Base-by-base conservation (phyloP, 2,888 invertebrate species). In the Leptinotarsa tumamoca region DNA sequence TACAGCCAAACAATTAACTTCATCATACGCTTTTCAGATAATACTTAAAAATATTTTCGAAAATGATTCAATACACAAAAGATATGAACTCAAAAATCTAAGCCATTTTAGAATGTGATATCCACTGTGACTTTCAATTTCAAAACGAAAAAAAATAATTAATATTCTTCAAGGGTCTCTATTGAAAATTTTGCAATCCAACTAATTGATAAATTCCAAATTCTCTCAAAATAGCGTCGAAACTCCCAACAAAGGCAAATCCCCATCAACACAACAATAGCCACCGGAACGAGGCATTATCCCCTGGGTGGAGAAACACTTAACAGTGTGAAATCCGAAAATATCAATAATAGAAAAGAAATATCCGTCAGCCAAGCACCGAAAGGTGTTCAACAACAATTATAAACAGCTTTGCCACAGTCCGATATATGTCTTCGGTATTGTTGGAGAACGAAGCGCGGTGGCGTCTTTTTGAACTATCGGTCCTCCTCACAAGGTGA, bases 391-490 rank as follows among this genome's bases (percentile, higher is more conserved):
- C 82, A 79, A 81, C 80, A 82, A 80, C 82, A 80, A 80, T 81
- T 79, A 80, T 80, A 82, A 82, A 81, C 79, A 80, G 79, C 79
- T 81, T 78, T 80, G 76, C 71, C 78, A 75, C 70, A 78, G 78
- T 73, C 79, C 79, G 79, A 77, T 79, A 78, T 78, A 78, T 75
- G 78, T 78, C 72, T 78, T 70, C 56, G 69, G 78, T 73, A 80
- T 82, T 77, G 78, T 82, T 81, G 76, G 74, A 68, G 67, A 78
- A 81, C 78, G 75, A 81, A 77, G 79, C 80, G 82, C 82, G 83
- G 84, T 85, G 85, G 85, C 84, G 85, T 85, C 85, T 80, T 79
- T 82, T 83, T 82, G 80, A 81, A 79, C 78, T 80, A 76, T 77
- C 79, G 78, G 80, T 74, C 73, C 74, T 80, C 80, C 79, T 77